Base-by-base conservation (phyloP, 1,140 invertebrate genomes). In the Cotesia vestalis region DNA sequence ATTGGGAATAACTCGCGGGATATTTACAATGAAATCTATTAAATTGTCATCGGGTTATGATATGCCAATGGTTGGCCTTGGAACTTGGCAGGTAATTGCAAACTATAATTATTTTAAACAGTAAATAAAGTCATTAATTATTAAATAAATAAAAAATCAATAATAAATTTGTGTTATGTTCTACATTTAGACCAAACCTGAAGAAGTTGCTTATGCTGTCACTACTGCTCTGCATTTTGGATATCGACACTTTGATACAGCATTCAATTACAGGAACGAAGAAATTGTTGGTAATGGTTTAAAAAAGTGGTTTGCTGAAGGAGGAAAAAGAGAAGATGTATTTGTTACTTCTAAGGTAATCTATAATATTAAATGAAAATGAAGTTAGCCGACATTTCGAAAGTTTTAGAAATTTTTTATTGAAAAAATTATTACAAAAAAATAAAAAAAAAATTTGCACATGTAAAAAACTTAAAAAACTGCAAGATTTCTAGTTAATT, bases 221-320 rank as follows among this genome's bases (percentile, higher is more conserved):
- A 89, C 90, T 60, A 84, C 85, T 66, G 94, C 91, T 17, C 78
- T 93, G 17, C 82, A 90, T 27, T 82, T 74, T 76, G 91, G 93
- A 9, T 94, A 94, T 78, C 88, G 92, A 36, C 94, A 94, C 75
- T 94, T 96, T 69, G 94, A 96, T 80, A 94, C 93, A 12, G 94
- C 94, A 38, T 91, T 91, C 74, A 91, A 92, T 81, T 96, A 96
- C 79, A 89, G 91, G 73, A 96, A 96, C 81, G 95, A 96, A 85
- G 89, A 90, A 73, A 90, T 90, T 6, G 94, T 96, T 78, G 94
- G 94, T 14, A 89, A 88, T 60, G 91, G 92, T 55, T 84, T 96
- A 9, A 91, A 92, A 78, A 88, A 91, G 80, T 94, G 93, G 91
- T 87, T 95, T 60, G 85, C 89, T 71, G 87, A 90, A 57, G 92